Percentiles rank a stretch among this genome's conserved stretches.
Conservation (phyloP, 2,113 vertebrate species). For the Pontoporia blainvillei region DNA sequence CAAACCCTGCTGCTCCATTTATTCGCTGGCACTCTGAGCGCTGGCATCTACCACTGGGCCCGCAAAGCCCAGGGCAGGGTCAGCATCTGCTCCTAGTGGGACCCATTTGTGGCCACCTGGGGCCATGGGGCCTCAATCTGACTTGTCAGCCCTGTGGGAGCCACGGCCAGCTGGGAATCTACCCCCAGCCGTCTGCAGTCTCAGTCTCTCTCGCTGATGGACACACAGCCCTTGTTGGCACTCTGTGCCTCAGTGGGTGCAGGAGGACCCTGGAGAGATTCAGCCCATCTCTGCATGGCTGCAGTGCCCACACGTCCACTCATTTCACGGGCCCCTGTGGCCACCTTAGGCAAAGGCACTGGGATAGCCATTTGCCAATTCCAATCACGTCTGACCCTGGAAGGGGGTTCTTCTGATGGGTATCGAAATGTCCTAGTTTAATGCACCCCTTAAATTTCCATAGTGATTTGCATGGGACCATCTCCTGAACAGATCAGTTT, state of each 20-base stretch:
- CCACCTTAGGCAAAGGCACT: not conserved
- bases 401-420: not conserved
- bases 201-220: too few relatives aligned
- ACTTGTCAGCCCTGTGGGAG: not conserved
- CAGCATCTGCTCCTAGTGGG: not conserved
- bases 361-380: not conserved
- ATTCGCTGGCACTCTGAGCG: too few relatives aligned
- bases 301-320: not conserved
- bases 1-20: too few relatives aligned
- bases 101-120: not conserved
- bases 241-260: not conserved
- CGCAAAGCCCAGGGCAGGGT: not conserved
- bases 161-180: not conserved
- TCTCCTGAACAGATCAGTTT: not conserved
- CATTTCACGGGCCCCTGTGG: not conserved
- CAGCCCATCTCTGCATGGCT: not conserved
- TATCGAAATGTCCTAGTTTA: not conserved
- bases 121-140: not conserved
- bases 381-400: not conserved
- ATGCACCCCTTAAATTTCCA: not conserved
- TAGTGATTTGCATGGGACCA: accelerated
- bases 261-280: not conserved
- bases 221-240: too few relatives aligned
- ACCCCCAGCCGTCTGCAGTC: not conserved
- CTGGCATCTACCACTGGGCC: not conserved